Evolutionary conservation across 1,140 invertebrate genomes (phyloP).

Genomic region (Caenorhabditis tropicalis): DNA sequence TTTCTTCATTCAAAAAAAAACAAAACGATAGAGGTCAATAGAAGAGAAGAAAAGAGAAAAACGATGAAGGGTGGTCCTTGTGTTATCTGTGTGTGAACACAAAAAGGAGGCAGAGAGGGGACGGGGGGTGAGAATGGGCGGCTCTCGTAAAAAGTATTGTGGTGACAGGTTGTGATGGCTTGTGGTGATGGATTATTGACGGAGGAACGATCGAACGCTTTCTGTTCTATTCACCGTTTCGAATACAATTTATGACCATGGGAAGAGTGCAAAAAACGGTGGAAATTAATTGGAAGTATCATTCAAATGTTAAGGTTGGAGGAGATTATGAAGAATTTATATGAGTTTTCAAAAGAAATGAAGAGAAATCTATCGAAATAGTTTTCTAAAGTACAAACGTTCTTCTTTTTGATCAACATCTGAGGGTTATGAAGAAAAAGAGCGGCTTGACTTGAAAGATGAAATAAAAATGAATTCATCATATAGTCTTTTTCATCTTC

Average conservation of each 20-base stretch:
- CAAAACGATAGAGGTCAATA: not conserved
- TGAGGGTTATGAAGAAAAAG: not conserved
- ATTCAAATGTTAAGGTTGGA: not conserved
- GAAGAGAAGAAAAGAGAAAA: not conserved
- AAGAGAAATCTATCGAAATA: not conserved
- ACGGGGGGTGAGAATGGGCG: not conserved
- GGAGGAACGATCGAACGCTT: not conserved
- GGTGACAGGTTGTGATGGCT: slow-evolving; percentile 36
- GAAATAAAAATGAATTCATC: not conserved
- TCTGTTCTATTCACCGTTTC: not conserved
- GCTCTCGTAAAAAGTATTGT: slow-evolving; percentile 27
- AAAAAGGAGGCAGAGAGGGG: not conserved
- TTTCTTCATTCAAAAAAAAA: not conserved
- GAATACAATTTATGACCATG: not conserved
- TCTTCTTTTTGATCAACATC: not conserved
- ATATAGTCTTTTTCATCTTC: not conserved
- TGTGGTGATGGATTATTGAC: slow-evolving; percentile 43
- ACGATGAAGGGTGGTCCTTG: not conserved
- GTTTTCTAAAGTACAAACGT: too few relatives aligned
- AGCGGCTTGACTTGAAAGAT: not conserved
- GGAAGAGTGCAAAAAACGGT: not conserved
- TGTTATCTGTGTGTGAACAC: slow-evolving; percentile 36
- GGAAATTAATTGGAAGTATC: not conserved
- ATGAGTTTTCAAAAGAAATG: not conserved
- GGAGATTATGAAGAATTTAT: not conserved